Evolutionary conservation across 1,140 invertebrate genomes (phyloP).

Genomic region (Heliconius hewitsoni): DNA sequence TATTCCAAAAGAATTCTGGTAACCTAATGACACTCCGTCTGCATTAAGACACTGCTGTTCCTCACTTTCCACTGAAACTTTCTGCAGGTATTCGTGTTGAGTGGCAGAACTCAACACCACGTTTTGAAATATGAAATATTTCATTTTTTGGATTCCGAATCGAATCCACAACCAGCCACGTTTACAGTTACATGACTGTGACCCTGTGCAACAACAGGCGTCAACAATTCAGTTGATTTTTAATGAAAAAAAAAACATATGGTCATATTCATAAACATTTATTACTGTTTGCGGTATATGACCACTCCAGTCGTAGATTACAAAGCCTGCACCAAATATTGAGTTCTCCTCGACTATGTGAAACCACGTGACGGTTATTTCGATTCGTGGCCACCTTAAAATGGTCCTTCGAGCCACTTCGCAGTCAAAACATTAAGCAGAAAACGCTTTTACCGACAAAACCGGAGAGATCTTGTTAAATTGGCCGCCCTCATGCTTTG

Average conservation of each 20-base stretch:
- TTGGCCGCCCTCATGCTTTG: slow-evolving; percentile 36
- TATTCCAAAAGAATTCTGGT: neutral
- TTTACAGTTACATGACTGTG: no score
- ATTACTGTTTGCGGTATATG: slow-evolving; percentile 3
- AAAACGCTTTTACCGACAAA: slow-evolving; percentile 24
- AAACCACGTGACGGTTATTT: slow-evolving; percentile 35
- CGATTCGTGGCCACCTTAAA: slow-evolving; percentile 5
- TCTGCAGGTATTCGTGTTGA: neutral
- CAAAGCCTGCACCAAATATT: slow-evolving; percentile 13
- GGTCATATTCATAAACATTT: neutral
- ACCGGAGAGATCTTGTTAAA: slow-evolving; percentile 20
- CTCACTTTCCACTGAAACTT: neutral
- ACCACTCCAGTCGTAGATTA: slow-evolving; percentile 22
- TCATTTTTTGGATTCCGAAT: neutral
- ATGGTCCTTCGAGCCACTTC: slow-evolving; percentile 25
- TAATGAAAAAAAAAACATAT: neutral
- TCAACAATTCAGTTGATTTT: no score
- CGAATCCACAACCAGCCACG: no score
- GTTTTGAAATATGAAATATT: neutral
- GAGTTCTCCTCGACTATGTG: slow-evolving; percentile 11
- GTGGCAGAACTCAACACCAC: neutral
- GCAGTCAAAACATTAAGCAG: slow-evolving; percentile 21
- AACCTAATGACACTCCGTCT: neutral
- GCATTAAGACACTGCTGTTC: no score
- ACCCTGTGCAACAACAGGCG: no score